Conservation (phyloP, 2,113 vertebrate genomes). For the Macquaria australasica region DNA sequence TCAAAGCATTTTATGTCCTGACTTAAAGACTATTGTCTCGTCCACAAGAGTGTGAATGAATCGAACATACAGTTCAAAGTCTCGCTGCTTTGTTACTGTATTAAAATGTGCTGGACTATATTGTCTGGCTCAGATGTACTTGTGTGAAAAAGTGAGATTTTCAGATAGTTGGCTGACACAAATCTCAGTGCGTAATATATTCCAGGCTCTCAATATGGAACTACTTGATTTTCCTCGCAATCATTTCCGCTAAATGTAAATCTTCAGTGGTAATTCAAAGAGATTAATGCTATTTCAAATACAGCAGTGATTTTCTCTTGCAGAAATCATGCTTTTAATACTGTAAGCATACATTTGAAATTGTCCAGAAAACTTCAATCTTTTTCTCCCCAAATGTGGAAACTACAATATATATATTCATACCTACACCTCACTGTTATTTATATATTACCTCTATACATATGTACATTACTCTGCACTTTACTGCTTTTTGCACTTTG, state of each 20-base stretch:
- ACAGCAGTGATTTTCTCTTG: background rate
- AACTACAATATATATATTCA: background rate
- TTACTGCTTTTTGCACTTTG: too few species aligned
- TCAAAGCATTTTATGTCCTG: background rate
- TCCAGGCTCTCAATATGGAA: slow-evolving; percentile 1
- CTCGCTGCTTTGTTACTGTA: background rate
- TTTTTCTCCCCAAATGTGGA: too few species aligned
- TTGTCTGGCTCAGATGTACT: background rate
- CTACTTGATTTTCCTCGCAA: background rate
- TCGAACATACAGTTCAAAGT: background rate
- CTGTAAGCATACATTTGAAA: background rate
- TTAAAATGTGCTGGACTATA: too few species aligned
- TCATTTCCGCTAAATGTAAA: background rate
- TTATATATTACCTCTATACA: too few species aligned
- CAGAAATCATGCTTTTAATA: background rate
- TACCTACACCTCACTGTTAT: too few species aligned
- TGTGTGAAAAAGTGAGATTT: background rate
- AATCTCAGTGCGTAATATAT: background rate
- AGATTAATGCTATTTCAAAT: background rate
- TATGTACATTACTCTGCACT: too few species aligned
- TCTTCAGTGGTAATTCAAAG: background rate
- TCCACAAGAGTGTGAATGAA: background rate
- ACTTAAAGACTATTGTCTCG: background rate
- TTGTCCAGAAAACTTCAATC: too few species aligned
- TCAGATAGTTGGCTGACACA: background rate